These are phyloP conservation scores for Brachyhypopomus gauderio DNA, from an alignment of 2,113 vertebrate species.

Conservation along the genomic window DNA sequence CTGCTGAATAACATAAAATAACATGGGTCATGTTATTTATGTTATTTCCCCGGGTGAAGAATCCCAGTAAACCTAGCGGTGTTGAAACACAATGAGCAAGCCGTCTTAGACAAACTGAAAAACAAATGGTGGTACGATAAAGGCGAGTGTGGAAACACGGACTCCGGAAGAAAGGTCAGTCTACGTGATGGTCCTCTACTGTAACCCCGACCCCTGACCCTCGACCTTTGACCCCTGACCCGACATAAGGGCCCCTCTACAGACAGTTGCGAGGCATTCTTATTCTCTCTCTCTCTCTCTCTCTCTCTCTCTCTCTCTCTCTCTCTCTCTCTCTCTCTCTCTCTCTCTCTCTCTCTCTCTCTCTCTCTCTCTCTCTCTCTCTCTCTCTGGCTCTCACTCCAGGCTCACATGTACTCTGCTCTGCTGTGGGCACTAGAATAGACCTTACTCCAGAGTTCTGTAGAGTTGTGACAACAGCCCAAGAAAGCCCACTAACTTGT, in stretches of 20 bases:
- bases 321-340: conserved; percentile 41
- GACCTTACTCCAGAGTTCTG: background rate
- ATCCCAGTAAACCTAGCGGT: conserved; percentile 99
- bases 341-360: conserved; percentile 42
- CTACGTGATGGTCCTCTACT: conserved; percentile 71
- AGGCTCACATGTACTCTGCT: conserved; percentile 51
- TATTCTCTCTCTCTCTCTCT: background rate
- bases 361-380: conserved; percentile 39
- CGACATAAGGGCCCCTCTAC: background rate
- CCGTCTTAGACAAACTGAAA: conserved; percentile 99
- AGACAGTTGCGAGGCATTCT: background rate
- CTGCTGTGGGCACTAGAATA: background rate
- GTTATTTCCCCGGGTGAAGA: conserved; percentile 99
- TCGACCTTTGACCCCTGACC: conserved; percentile 39
- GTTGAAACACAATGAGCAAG: conserved; percentile 99
- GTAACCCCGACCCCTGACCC: conserved; percentile 71
- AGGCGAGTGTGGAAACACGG: conserved; percentile 98
- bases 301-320: conserved; percentile 44
- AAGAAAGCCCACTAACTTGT: background rate
- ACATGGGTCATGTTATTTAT: conserved; percentile 99
- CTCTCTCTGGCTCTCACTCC: conserved; percentile 47
- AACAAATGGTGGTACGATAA: conserved; percentile 99
- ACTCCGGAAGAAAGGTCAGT: conserved; percentile 99
- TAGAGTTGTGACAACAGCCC: background rate
- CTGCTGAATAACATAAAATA: conserved; percentile 99